phyloP scores from a whole-genome alignment of 2,113 vertebrate genomes.

The Caloenas nicobarica region DNA sequence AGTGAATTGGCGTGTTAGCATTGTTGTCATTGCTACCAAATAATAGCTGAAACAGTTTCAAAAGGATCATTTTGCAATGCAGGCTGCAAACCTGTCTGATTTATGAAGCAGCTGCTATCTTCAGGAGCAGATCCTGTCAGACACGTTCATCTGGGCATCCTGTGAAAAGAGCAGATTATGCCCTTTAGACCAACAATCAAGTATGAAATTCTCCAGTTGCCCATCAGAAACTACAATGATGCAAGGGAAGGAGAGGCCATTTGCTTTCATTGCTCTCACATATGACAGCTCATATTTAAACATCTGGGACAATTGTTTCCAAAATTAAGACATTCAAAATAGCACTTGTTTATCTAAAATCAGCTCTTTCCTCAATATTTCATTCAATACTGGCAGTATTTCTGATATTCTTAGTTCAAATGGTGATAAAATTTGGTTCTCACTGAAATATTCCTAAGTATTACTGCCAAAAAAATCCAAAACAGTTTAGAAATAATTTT shows the following conservation, averaged over 20 bases:
- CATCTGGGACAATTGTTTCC: conserved; percentile 45
- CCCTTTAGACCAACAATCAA: neutral
- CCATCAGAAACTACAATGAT: neutral
- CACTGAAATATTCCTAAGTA: neutral
- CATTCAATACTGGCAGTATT: conserved; percentile 5
- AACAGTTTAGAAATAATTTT: neutral
- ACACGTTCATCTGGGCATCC: neutral
- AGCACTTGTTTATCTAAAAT: conserved; percentile 21
- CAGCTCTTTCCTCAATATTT: neutral
- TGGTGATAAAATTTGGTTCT: neutral
- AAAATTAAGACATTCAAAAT: conserved; percentile 19
- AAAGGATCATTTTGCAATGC: neutral
- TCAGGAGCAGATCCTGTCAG: neutral
- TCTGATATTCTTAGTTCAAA: neutral
- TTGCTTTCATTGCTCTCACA: neutral
- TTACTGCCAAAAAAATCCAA: neutral
- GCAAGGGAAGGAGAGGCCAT: neutral
- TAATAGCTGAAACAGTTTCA: neutral
- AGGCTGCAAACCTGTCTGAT: neutral
- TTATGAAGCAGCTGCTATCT: neutral
- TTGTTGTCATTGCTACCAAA: neutral
- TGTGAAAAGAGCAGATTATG: neutral
- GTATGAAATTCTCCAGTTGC: neutral
- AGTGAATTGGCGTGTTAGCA: fast-evolving
- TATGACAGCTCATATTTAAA: conserved; percentile 27